Evolutionary conservation across 2,797 vertebrate genomes (phyloP), one percentile per base, ranked within the genome.

Genomic region (Naso thynnoides): DNA sequence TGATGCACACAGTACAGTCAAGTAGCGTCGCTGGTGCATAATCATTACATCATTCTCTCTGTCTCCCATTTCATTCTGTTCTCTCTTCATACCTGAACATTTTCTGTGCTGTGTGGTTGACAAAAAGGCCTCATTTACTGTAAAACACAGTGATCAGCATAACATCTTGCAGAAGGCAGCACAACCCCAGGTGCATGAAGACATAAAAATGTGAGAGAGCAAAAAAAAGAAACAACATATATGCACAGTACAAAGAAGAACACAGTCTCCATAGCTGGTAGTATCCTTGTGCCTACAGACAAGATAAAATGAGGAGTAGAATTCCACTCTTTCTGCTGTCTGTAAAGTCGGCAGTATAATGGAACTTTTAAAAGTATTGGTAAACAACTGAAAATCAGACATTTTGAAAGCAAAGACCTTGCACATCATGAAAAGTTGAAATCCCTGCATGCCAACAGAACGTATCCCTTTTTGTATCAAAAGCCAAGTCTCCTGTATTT

Each of bases 401-500:
- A 27, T 24, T 41, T 29, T 29, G 33, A 9, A 24, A 33, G 21
- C 41, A 33, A 64, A 73, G 33, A 50, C 21, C 2, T 56, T 38
- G 23, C 31, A 72, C 62, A 64, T 54, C 10, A 31, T 33, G 3
- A 68, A 64, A 72, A 3, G 2, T 24, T 26, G 1, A 68, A 29
- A 58, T 64, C 11, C 26, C n/a, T 27, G 21, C 18, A 47, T 64
- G 21, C 15, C 62, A 60, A 64, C 41, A 67, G 49, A 71, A 47
- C 38, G 33, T 4, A 8, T 67, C 47, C 42, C n/a, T 58, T 60
- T 60, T 73, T 74, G 62, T 77, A 76, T 84, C 71, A 78, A 68
- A 81, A 71, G 58, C 54, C 66, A 60, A 76, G 63, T 75, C 3
- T 18, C 64, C 62, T 57, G 67, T 76, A 78, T 88, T 88, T 88